Evolutionary conservation across 2,797 vertebrate genomes (phyloP).

Genomic region (Peromyscus aztecus): DNA sequence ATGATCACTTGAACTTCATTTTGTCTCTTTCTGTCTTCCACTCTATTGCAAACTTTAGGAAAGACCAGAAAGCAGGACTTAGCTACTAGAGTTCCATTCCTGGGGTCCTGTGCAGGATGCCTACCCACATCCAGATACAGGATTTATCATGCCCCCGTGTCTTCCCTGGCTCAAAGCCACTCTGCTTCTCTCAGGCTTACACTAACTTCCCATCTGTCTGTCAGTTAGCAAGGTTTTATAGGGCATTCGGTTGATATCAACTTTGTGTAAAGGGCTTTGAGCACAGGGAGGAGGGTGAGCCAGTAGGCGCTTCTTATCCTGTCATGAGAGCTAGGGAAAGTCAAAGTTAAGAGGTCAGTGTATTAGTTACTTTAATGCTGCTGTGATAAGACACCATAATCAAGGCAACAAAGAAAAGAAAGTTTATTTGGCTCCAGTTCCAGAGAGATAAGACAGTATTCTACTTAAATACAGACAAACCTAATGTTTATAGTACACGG

Average conservation of each 20-base stretch:
- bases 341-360: background rate
- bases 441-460: background rate
- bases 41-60: background rate
- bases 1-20: slow-evolving; percentile 67
- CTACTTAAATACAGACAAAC: background rate
- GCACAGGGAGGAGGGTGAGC: background rate
- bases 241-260: background rate
- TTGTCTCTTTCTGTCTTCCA: slow-evolving; percentile 77
- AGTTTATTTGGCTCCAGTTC: background rate
- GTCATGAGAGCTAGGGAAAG: background rate
- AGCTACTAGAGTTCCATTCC: background rate
- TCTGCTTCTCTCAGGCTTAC: background rate
- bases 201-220: background rate
- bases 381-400: background rate
- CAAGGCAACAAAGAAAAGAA: background rate
- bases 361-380: background rate
- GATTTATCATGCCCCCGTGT: background rate
- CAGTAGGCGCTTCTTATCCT: background rate
- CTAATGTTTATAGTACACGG: background rate
- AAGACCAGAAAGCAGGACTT: background rate
- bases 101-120: background rate
- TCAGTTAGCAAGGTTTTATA: background rate
- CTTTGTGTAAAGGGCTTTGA: background rate
- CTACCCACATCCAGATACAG: background rate
- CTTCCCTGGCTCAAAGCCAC: background rate